phyloP scores from a whole-genome alignment of 2,888 invertebrate genomes.

The Acheta domesticus region DNA sequence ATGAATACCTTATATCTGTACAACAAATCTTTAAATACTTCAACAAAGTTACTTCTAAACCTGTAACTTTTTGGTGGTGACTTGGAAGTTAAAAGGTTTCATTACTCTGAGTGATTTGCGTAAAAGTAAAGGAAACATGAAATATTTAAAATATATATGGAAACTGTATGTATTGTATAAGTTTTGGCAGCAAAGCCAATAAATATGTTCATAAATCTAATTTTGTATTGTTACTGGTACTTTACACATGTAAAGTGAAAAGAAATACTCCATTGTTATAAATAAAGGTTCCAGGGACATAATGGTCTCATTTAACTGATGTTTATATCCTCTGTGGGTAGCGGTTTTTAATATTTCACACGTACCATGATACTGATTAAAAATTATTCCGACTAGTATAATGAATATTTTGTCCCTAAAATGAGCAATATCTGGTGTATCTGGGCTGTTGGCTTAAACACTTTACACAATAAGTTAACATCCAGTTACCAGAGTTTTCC shows the following conservation, averaged over 20 bases:
- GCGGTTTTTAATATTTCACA: neutral
- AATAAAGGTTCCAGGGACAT: neutral
- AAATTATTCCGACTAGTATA: neutral
- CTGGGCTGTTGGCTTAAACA: neutral
- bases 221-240: slow-evolving; percentile 18
- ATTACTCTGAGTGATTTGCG: neutral
- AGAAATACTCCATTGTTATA: neutral
- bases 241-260: neutral
- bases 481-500: neutral
- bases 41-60: neutral
- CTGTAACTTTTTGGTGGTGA: neutral
- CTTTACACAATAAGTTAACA: neutral
- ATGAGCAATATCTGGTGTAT: neutral
- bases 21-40: neutral
- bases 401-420: neutral
- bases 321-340: slow-evolving; percentile 5
- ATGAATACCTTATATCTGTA: neutral
- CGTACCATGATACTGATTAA: neutral
- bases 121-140: neutral
- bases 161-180: neutral
- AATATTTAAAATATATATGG: neutral
- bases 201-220: slow-evolving; percentile 1
- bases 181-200: neutral
- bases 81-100: neutral
- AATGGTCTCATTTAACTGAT: neutral